Conservation (phyloP, 2,797 vertebrate genomes). For the Decapterus maruadsi region DNA sequence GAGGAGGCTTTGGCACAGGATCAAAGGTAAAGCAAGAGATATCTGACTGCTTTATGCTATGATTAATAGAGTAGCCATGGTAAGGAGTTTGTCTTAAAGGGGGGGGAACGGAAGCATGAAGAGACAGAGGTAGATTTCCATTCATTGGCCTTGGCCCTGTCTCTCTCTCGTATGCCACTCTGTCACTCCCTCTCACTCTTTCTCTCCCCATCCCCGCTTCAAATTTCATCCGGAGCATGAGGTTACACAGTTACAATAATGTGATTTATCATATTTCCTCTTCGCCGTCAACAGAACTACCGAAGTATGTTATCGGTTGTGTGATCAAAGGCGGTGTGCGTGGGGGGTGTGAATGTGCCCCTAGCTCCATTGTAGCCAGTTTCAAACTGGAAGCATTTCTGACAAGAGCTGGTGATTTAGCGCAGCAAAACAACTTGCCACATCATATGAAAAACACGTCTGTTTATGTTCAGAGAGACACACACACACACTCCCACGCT, state of each 20-base stretch:
- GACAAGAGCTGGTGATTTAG: constrained; percentile 77
- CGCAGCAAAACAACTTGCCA: constrained; percentile 75
- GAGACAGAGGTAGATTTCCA: constrained; percentile 69
- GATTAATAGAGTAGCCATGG: constrained; percentile 71
- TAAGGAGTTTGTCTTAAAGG: constrained; percentile 65
- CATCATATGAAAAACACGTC: constrained; percentile 65
- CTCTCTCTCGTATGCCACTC: constrained; percentile 55
- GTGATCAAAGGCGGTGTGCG: constrained; percentile 72
- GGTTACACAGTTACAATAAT: constrained; percentile 71
- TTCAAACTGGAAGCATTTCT: constrained; percentile 66
- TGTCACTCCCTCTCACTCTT: constrained; percentile 39
- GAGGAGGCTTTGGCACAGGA: constrained; percentile 60
- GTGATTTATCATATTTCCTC: constrained; percentile 79
- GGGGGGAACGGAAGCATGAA: constrained; percentile 72
- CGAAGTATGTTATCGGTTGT: constrained; percentile 73
- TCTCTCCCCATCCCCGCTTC: constrained; percentile 61
- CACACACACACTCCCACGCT: constrained; percentile 17
- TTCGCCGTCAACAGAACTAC: constrained; percentile 66
- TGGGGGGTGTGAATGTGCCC: constrained; percentile 78
- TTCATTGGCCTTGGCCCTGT: constrained; percentile 62
- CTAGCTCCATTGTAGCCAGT: constrained; percentile 74
- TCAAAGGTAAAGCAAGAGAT: constrained; percentile 57
- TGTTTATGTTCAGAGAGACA: constrained; percentile 50
- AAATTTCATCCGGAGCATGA: constrained; percentile 67
- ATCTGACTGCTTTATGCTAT: constrained; percentile 62